Evolutionary conservation across 2,797 vertebrate species (phyloP), one percentile per base, ranked within the genome.

Genomic region (Falco naumanni): DNA sequence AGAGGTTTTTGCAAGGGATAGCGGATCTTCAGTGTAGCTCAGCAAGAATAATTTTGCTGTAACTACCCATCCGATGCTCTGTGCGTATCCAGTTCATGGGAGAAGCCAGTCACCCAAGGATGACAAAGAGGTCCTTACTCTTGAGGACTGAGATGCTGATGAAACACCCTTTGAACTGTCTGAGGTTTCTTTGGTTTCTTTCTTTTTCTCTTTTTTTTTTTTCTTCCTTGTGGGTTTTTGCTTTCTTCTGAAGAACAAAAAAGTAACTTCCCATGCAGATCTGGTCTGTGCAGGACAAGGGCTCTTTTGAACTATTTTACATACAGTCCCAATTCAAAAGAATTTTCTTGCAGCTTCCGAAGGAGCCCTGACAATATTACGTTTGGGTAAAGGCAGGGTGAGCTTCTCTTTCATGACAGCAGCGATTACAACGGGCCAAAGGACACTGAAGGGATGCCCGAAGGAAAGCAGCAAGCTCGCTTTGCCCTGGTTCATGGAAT

Each of bases 161-260:
- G 91, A 94, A 90, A 91, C 5, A 3, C 89, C 69, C 77, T 95
- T 96, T 93, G 94, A 96, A 95, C 87, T 72, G n/a, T 57, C 54
- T 72, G 93, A 88, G 91, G 85, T 89, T 96, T 96, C 92, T 97
- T 95, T 93, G 87, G 92, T 80, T 95, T 93, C 94, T 95, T 96
- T 92, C 66, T 93, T 71, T 93, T 86, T 68, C 29, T 41, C 5
- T 0, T 5, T 21, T 71, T 70, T 84, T 70, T 65, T 48, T 51
- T 81, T 81, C 63, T 37, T 71, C 25, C 72, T 94, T 93, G 91
- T 94, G 96, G 94, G 76, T 93, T 95, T 97, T 96, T 95, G 56
- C 85, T 96, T 96, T 97, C 80, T 96, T 95, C 90, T 2, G 6
- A 95, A 95, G 94, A 95, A 95, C 93, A 96, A 93, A 95, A 90